Percentiles rank a stretch among this genome's conserved stretches.
Evolutionary conservation across 2,113 vertebrate genomes (phyloP).

Genomic region (Ailurus styani): DNA sequence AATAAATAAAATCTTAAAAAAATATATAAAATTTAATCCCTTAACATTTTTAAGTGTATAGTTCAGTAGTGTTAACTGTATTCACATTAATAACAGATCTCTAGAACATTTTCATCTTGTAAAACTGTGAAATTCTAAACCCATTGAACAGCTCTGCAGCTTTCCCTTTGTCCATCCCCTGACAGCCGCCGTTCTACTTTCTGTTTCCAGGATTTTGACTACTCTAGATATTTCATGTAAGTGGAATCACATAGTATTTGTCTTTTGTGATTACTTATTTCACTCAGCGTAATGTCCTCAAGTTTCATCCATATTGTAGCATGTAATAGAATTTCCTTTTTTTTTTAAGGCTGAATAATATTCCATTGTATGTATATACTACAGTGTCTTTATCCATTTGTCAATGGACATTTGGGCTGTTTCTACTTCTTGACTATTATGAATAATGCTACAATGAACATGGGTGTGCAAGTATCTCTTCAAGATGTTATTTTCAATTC

Average conservation of each 20-base stretch:
- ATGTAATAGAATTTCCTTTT: background rate
- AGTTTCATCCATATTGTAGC: background rate
- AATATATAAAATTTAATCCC: background rate
- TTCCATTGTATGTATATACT: background rate
- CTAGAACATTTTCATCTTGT: background rate
- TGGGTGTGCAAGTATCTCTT: background rate
- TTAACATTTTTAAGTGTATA: constrained; percentile 7
- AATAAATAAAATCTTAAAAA: background rate
- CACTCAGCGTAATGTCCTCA: background rate
- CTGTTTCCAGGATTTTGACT: background rate
- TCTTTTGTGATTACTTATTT: background rate
- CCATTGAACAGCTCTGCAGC: background rate
- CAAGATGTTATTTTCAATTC: background rate
- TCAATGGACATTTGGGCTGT: background rate
- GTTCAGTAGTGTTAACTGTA: background rate
- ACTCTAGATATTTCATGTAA: background rate
- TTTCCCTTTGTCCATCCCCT: background rate
- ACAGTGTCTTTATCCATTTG: background rate
- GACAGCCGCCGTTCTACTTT: background rate
- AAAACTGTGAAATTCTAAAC: background rate
- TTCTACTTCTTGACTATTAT: background rate
- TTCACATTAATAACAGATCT: background rate
- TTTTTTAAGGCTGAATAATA: background rate
- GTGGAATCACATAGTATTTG: background rate
- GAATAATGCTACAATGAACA: background rate